Evolutionary conservation across 2,113 vertebrate species (phyloP), one percentile per base, ranked within the genome.

Genomic region (Piliocolobus tephrosceles): DNA sequence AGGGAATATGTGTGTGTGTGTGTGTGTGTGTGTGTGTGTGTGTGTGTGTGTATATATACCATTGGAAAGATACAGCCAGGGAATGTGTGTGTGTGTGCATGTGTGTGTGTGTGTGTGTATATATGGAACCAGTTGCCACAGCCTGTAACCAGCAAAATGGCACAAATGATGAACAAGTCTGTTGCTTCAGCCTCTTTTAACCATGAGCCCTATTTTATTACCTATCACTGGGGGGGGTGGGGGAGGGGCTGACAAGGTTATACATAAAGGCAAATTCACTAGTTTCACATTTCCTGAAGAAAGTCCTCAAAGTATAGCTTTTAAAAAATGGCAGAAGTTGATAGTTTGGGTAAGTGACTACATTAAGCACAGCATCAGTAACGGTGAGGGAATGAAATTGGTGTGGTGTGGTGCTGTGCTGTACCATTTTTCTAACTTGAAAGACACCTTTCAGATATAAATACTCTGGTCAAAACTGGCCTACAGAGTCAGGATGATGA

Each of bases 391-490:
- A 94, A 75, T 95, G 45, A 95, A 96, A 96, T 50, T 38, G 50
- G 30, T 73, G 75, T 35, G 47, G 16, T 61, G 57, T 35, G 47
- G 18, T 61, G 57, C 47, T 76, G 12, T 52, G 47, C 43, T 76
- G 11, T n/a, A 87, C 32, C 78, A 50, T 97, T 97, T 80, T 25
- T 93, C 47, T 98, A 92, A 93, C 38, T 55, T 89, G n/a, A 93
- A 96, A 97, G 66, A 86, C 66, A 94, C 14, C 43, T 95, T 96
- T 85, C 32, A 61, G 22, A 87, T 20, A 32, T 85, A 23, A 94
- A 55, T 82, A 57, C n/a, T 35, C 90, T 81, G 64, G 43, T 93
- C 64, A 52, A 84, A 76, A 47, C 40, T 32, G 9, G 10, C 25
- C 61, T 94, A 20, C 11, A 55, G 52, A 55, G 25, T 75, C 86